Conservation (phyloP, 2,888 invertebrate genomes). For the Leistus spinibarbis region DNA sequence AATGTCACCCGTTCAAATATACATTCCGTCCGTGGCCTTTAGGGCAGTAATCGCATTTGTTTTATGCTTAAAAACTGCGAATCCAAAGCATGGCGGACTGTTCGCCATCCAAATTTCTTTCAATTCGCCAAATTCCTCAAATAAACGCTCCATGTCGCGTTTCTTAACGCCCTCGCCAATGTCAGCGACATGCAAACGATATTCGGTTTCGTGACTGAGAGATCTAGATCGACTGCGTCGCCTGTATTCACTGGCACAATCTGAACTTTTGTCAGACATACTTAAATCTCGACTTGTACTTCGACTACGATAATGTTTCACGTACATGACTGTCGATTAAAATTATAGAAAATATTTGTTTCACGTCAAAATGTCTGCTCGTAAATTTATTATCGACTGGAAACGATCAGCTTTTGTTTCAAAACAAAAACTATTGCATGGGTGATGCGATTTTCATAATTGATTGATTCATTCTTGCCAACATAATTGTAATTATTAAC, state of each 20-base stretch:
- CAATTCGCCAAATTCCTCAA: slow-evolving; percentile 61
- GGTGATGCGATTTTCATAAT: not conserved
- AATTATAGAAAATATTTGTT: not conserved
- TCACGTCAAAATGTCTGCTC: not conserved
- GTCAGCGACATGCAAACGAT: slow-evolving; percentile 61
- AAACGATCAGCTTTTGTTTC: not conserved
- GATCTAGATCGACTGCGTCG: slow-evolving; percentile 51
- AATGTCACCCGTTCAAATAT: slow-evolving; percentile 48
- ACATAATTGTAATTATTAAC: no score
- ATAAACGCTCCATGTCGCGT: slow-evolving; percentile 61
- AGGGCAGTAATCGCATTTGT: slow-evolving; percentile 60
- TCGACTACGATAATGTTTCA: slow-evolving; percentile 13
- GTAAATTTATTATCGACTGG: no score
- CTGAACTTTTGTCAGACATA: slow-evolving; percentile 26
- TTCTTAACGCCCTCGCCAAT: slow-evolving; percentile 61
- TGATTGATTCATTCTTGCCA: not conserved
- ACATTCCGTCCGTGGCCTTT: slow-evolving; percentile 59
- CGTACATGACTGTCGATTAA: not conserved
- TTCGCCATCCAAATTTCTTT: slow-evolving; percentile 65
- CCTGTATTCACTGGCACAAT: not conserved
- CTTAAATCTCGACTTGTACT: slow-evolving; percentile 18
- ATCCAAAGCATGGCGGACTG: slow-evolving; percentile 66
- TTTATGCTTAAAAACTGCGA: slow-evolving; percentile 63
- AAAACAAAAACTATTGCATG: not conserved
- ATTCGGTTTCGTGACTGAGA: slow-evolving; percentile 54